Evolutionary conservation across 2,888 invertebrate genomes (phyloP).

Genomic region (Acanthosoma haemorrhoidale): DNA sequence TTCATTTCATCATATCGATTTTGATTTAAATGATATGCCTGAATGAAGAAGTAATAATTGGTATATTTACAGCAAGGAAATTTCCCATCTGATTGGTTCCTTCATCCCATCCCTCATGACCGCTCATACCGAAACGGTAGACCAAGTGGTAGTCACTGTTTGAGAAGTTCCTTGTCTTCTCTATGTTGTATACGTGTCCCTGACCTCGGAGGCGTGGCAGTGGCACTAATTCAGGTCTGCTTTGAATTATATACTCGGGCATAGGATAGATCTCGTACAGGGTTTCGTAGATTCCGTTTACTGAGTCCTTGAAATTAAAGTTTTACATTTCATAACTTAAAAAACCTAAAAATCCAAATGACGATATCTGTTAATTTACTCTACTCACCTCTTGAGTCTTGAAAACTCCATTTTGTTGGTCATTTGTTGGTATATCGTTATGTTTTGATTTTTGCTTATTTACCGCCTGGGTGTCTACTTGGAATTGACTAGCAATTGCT

Average conservation of each 20-base stretch:
- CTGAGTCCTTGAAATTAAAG: conserved; percentile 49
- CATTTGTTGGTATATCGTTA: conserved; percentile 47
- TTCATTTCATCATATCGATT: too few species aligned
- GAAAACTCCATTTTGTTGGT: conserved; percentile 54
- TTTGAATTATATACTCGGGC: conserved; percentile 53
- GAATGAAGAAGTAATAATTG: too few species aligned
- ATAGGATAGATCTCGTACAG: conserved; percentile 60
- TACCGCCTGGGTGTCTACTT: conserved; percentile 59
- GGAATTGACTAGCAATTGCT: conserved; percentile 62
- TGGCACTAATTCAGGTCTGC: conserved; percentile 52
- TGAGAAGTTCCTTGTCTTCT: conserved; percentile 60
- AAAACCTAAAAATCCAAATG: neutral
- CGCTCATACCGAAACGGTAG: conserved; percentile 60
- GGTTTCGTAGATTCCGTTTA: conserved; percentile 61
- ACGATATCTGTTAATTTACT: neutral
- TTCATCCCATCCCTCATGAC: conserved; percentile 53
- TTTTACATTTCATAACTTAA: neutral
- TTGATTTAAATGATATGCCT: too few species aligned
- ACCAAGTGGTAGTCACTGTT: conserved; percentile 57
- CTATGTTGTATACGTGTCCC: conserved; percentile 54
- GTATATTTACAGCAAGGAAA: conserved; percentile 46
- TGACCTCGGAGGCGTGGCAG: conserved; percentile 47
- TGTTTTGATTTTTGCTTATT: conserved; percentile 51
- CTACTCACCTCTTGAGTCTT: conserved; percentile 56
- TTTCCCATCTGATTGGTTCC: conserved; percentile 50